A percentile compares a stretch with the other conserved stretches of the same genome.
Conservation (phyloP, 2,113 vertebrate genomes). For the Etheostoma cragini region DNA sequence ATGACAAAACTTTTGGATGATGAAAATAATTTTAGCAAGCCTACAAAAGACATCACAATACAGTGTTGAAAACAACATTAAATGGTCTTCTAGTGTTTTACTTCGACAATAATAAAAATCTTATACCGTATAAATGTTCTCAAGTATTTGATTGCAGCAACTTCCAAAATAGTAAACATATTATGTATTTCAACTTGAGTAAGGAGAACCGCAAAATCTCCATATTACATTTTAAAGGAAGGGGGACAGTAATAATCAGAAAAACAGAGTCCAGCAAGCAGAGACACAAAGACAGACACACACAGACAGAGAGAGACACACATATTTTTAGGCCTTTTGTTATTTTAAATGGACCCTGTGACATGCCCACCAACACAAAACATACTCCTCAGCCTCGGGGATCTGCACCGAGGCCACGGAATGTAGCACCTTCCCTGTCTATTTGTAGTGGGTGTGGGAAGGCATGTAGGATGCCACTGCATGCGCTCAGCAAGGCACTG, state of each 20-base stretch:
- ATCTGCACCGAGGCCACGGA: slow-evolving; percentile 75
- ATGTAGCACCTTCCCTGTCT: slow-evolving; percentile 82
- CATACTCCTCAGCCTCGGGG: slow-evolving; percentile 75
- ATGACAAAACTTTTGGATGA: no score
- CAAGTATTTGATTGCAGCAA: neutral
- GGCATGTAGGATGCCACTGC: slow-evolving; percentile 77
- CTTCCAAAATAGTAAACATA: neutral
- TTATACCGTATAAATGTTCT: neutral
- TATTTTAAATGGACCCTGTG: slow-evolving; percentile 76
- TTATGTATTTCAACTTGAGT: neutral
- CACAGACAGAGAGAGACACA: no score
- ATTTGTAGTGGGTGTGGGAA: slow-evolving; percentile 84
- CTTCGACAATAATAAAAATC: neutral
- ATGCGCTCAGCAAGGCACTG: slow-evolving; percentile 57
- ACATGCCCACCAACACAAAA: slow-evolving; percentile 81
- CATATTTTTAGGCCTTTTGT: slow-evolving; percentile 76
- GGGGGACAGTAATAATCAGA: neutral
- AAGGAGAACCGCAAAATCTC: neutral
- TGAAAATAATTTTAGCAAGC: neutral
- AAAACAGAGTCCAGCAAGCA: slow-evolving; percentile 14
- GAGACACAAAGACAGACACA: slow-evolving; percentile 28
- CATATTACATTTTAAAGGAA: neutral
- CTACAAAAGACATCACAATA: neutral
- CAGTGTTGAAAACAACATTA: neutral
- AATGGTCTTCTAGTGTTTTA: neutral